These are phyloP conservation scores for Atherinomorus stipes DNA, from an alignment of 2,113 vertebrate species.

Conservation along the genomic window DNA sequence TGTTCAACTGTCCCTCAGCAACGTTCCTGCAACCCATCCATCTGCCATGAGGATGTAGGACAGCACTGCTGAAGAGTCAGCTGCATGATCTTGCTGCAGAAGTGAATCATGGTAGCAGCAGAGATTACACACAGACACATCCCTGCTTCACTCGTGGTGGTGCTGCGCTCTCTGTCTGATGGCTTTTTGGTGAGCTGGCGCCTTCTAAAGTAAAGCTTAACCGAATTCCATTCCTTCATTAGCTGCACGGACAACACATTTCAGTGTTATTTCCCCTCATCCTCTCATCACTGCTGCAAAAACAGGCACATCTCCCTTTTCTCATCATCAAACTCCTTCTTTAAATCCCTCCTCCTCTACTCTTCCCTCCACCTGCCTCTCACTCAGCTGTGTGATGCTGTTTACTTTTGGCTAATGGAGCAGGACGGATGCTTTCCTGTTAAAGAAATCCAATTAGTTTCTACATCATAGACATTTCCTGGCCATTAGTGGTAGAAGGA, in stretches of 20 bases:
- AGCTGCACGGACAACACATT: background rate
- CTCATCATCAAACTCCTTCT: background rate
- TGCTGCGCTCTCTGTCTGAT: too few relatives aligned
- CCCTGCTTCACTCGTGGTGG: background rate
- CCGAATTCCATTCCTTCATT: background rate
- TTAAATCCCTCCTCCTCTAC: background rate
- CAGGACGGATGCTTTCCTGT: slow-evolving; percentile 71
- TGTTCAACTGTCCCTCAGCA: background rate
- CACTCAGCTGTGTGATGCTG: slow-evolving; percentile 54
- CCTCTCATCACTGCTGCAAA: slow-evolving; percentile 18
- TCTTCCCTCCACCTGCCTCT: slow-evolving; percentile 38
- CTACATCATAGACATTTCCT: slow-evolving; percentile 73
- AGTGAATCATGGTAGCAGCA: background rate
- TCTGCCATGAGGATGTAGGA: background rate
- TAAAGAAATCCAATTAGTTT: slow-evolving; percentile 77
- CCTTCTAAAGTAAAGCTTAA: too few relatives aligned
- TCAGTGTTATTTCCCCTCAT: background rate
- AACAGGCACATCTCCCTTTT: slow-evolving; percentile 20
- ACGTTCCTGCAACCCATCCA: background rate
- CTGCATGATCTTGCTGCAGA: slow-evolving; percentile 1
- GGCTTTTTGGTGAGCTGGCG: too few relatives aligned
- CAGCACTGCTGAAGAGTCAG: background rate
- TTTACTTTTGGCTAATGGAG: slow-evolving; percentile 76
- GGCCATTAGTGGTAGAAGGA: slow-evolving; percentile 67
- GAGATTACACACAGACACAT: slow-evolving; percentile 8